Base-by-base conservation (phyloP, 2,888 invertebrate species). In the Synanthedon formicaeformis region DNA sequence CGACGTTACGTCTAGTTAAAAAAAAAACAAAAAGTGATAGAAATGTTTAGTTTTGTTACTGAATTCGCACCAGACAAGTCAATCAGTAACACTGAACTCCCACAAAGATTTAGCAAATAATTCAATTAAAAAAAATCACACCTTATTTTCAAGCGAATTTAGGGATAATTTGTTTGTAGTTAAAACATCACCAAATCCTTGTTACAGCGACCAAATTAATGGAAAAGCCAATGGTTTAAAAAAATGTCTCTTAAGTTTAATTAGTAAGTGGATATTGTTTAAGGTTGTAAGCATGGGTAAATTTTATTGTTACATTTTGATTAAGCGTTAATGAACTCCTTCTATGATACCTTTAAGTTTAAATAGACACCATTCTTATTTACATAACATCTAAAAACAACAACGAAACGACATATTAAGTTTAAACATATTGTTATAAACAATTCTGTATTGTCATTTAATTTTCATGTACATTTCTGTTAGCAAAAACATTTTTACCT, bases 171-270 rank as follows among this genome's bases (percentile, higher is more conserved):
- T 55, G 58, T 58, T 55, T 64, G 66, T 67, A 67, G 16, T 18
- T 71, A 63, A 61, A 64, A 64, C 67, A 70, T 72, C 72, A 78
- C 78, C 78, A 75, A 75, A 71, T 75, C 73, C 70, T 66, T 62
- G 67, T 73, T 74, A 69, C 59, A 71, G 72, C 70, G 63, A 69
- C 70, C 71, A 63, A 65, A 69, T 67, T 71, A 71, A 69, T 69
- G 60, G 56, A 60, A 63, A 74, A 73, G 72, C 69, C 68, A 73
- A 75, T 70, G 65, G 59, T 62, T 64, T 61, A 60, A 61, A 57
- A 61, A 52, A 56, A 56, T 8, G 1, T 10, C 10, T 34, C 34
- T 34, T 34, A 60, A 60, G 59, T 62, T 69, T 54, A 64, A 73
- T 75, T 75, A 79, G 74, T 71, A 56, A 50, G 52, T 49, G 18